Percentiles rank a stretch among this genome's conserved stretches.
Conservation (phyloP, 2,797 vertebrate genomes). For the Malacoctenus gilli region DNA sequence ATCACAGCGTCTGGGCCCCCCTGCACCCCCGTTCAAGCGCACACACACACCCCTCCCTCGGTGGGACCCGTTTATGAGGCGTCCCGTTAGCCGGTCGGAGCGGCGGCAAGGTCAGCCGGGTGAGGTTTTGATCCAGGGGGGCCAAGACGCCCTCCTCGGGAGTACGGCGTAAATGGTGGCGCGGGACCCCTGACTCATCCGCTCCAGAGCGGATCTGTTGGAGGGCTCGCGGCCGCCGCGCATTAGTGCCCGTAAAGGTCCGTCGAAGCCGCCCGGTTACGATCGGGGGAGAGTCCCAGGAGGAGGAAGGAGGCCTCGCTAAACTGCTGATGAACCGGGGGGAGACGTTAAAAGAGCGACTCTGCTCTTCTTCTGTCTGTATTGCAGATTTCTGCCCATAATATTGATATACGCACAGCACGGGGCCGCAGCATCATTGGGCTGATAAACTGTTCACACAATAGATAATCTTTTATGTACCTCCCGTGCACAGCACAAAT, state of each 20-base stretch:
- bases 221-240: slow-evolving; percentile 61
- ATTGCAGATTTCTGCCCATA: slow-evolving; percentile 80
- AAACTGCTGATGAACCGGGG: slow-evolving; percentile 77
- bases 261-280: slow-evolving; percentile 63
- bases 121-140: slow-evolving; percentile 73
- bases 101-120: slow-evolving; percentile 67
- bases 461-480: slow-evolving; percentile 89
- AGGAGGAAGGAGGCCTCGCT: slow-evolving; percentile 64
- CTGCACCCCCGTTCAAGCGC: slow-evolving; percentile 32
- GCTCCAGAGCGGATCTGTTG: slow-evolving; percentile 64
- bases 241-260: slow-evolving; percentile 63
- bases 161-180: slow-evolving; percentile 60
- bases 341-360: slow-evolving; percentile 77
- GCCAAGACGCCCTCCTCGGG: slow-evolving; percentile 65
- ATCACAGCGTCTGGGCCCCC: slow-evolving; percentile 78
- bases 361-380: slow-evolving; percentile 70
- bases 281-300: slow-evolving; percentile 67
- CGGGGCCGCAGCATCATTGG: slow-evolving; percentile 81
- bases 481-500: slow-evolving; percentile 87
- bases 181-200: slow-evolving; percentile 72
- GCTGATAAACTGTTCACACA: slow-evolving; percentile 86
- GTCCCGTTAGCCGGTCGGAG: slow-evolving; percentile 60
- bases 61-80: slow-evolving; percentile 70
- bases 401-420: slow-evolving; percentile 85
- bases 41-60: slow-evolving; percentile 39